Percentiles rank a stretch among this genome's conserved stretches.
Conservation (phyloP, 2,888 invertebrate species). For the Oxystoma pomonae region DNA sequence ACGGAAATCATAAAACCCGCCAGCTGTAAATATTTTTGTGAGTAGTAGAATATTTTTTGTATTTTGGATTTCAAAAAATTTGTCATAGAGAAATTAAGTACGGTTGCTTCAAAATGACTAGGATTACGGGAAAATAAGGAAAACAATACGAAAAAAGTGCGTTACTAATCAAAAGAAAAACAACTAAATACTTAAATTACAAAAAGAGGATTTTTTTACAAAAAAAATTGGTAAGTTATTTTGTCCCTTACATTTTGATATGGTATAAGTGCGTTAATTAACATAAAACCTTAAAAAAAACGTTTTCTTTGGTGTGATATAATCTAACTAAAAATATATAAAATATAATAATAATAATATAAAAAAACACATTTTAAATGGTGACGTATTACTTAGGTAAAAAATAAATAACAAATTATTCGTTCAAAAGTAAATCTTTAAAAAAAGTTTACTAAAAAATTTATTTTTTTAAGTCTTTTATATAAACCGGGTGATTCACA, state of each 20-base stretch:
- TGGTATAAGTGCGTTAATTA: constrained; percentile 39
- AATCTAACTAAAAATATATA: constrained; percentile 44
- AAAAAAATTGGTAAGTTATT: constrained; percentile 20
- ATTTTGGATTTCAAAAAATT: background rate
- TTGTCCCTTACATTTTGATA: constrained; percentile 33
- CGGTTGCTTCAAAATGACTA: background rate
- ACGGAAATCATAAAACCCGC: too few species aligned
- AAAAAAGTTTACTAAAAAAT: background rate
- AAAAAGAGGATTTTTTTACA: constrained; percentile 15
- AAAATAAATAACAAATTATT: constrained; percentile 17
- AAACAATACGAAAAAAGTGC: background rate
- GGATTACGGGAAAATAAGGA: background rate
- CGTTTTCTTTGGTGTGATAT: constrained; percentile 48
- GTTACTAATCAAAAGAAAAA: background rate
- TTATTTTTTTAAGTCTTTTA: background rate
- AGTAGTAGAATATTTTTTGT: too few species aligned
- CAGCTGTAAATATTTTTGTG: too few species aligned
- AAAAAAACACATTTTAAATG: constrained; percentile 40
- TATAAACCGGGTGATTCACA: background rate
- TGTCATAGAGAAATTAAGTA: background rate
- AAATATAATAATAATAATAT: constrained; percentile 40
- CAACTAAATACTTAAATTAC: constrained; percentile 1
- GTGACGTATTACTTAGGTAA: constrained; percentile 20
- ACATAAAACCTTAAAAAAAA: constrained; percentile 40
- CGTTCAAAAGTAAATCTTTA: background rate